These are phyloP conservation scores for Lapara coniferarum DNA, from an alignment of 2,888 invertebrate genomes.

Conservation along the genomic window DNA sequence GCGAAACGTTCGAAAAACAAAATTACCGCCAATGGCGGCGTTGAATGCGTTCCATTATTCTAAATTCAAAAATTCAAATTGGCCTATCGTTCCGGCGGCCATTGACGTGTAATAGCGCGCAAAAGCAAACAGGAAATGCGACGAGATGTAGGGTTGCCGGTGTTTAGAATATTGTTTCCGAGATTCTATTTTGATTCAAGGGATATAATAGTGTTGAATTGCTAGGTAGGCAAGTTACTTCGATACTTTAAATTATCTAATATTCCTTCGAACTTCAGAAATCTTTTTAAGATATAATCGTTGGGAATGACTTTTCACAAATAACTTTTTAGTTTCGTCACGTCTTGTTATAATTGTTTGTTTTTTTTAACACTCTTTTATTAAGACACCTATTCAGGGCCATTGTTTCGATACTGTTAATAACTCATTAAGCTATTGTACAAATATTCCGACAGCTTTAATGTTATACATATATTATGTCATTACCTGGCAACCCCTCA, in stretches of 20 bases:
- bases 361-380: too few species aligned
- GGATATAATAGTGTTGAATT: not conserved
- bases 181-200: not conserved
- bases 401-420: too few species aligned
- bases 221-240: not conserved
- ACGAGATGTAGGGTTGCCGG: slow-evolving; percentile 25
- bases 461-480: not conserved
- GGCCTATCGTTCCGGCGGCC: slow-evolving; percentile 74
- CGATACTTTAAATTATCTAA: not conserved
- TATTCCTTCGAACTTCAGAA: too few species aligned
- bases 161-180: slow-evolving; percentile 2
- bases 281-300: too few species aligned
- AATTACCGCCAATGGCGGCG: slow-evolving; percentile 65
- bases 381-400: too few species aligned
- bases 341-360: too few species aligned
- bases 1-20: slow-evolving; percentile 57
- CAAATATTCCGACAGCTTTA: not conserved
- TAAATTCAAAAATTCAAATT: slow-evolving; percentile 80
- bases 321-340: too few species aligned
- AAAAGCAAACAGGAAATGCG: slow-evolving; percentile 80
- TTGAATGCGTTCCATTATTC: slow-evolving; percentile 73
- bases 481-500: slow-evolving; percentile 27
- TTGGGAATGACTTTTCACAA: too few species aligned
- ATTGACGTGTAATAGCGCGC: slow-evolving; percentile 83
- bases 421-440: not conserved